Base-by-base conservation (phyloP, 2,113 vertebrate species). In the Rhagologus leucostigma region DNA sequence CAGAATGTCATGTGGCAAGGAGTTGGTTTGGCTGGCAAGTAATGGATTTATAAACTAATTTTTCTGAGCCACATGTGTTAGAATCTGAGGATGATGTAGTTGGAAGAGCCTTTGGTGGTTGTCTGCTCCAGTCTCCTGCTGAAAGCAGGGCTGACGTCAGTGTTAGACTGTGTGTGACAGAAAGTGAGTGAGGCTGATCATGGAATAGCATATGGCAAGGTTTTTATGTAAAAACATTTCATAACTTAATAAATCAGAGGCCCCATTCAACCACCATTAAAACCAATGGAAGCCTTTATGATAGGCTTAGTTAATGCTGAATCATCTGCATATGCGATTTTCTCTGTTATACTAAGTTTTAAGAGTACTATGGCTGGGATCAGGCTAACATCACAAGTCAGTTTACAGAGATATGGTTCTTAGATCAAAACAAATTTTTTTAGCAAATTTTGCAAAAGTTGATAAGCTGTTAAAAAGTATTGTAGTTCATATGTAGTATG, bases 251-350 rank as follows among this genome's bases (percentile, higher is more conserved):
- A 94, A 74, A 55, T 74, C 2, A 4, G 59, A 80, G 47, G 14
- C 63, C 37, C 11, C n/a, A 18, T 81, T 90, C 33, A 63, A 2
- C 50, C 59, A 17, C 47, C 33, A 13, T 75, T 74, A 65, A 63
- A 84, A 57, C 44, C n/a, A 64, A 27, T 71, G 33, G 71, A 67
- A 70, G 47, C 23, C 78, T 84, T 89, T 92, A 33, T 59, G 29
- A 64, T 50, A 67, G 63, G 68, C 29, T 53, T 74, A n/a, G 47
- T 62, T 93, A 85, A 46, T 92, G 80, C 64, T 95, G 86, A 88
- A 90, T 95, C 68, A 84, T 74, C 52, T 82, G 22, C 26, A 3
- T 50, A 5, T 87, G 29, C 60, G 12, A 35, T 87, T 74, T 84
- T 67, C 20, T 86, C 20, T 86, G 10, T 60, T 30, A 20, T 14